Conservation (phyloP, 2,113 vertebrate genomes). For the Oncorhynchus nerka region DNA sequence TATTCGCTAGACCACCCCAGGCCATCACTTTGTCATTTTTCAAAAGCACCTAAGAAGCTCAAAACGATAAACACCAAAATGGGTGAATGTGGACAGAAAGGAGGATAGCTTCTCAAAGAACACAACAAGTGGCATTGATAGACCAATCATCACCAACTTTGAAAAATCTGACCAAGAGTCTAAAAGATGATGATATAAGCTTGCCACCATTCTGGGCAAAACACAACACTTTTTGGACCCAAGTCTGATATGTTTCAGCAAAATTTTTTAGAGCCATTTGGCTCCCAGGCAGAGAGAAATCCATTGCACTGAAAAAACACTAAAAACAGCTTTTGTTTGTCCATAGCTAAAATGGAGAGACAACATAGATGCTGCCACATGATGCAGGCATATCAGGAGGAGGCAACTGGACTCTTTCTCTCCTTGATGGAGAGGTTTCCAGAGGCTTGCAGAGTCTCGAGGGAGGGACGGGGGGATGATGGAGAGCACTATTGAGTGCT, state of each 20-base stretch:
- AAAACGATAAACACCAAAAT: background rate
- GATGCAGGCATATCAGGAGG: constrained; percentile 35
- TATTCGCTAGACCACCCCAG: no score
- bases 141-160: background rate
- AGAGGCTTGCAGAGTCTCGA: constrained; percentile 29
- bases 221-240: constrained; percentile 25
- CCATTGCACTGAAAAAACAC: constrained; percentile 32
- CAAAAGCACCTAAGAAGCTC: no score
- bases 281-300: constrained; percentile 38
- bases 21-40: no score
- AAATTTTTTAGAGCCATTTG: constrained; percentile 27
- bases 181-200: constrained; percentile 31
- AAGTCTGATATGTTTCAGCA: constrained; percentile 33
- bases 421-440: constrained; percentile 44
- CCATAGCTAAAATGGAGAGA: constrained; percentile 47
- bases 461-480: constrained; percentile 38
- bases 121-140: background rate
- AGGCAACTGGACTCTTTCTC: constrained; percentile 47
- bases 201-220: constrained; percentile 28
- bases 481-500: constrained; percentile 56
- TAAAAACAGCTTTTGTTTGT: constrained; percentile 45
- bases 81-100: constrained; percentile 14
- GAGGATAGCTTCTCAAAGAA: constrained; percentile 10
- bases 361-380: constrained; percentile 43
- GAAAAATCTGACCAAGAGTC: background rate